Conservation (phyloP, 2,797 vertebrate genomes). For the Oryzias sinensis region DNA sequence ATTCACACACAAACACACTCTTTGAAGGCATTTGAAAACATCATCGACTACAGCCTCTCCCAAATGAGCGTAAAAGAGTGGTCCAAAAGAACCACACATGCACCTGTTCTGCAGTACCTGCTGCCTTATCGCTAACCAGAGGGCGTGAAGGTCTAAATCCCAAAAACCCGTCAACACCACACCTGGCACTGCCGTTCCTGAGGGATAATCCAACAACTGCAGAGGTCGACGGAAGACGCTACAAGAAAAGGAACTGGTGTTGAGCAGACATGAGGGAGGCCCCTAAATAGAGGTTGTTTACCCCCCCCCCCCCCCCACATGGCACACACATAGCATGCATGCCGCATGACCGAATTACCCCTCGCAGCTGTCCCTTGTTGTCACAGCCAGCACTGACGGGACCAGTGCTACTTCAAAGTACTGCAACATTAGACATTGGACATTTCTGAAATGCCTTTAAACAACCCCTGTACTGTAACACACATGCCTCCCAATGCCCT, state of each 20-base stretch:
- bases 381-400: constrained; percentile 61
- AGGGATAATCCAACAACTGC: constrained; percentile 24
- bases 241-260: constrained; percentile 15
- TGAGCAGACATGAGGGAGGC: constrained; percentile 34
- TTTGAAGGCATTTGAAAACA: no score
- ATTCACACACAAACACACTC: no score
- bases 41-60: no score
- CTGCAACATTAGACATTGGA: constrained; percentile 48
- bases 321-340: constrained; percentile 37
- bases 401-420: constrained; percentile 37
- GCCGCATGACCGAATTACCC: constrained; percentile 60
- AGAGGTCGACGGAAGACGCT: neutral
- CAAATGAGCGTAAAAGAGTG: no score
- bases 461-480: constrained; percentile 22
- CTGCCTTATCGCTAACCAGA: neutral
- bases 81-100: neutral
- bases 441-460: constrained; percentile 43
- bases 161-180: neutral
- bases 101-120: constrained; percentile 11
- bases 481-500: neutral
- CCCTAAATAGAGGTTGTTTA: constrained; percentile 61
- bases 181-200: constrained; percentile 19
- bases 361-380: constrained; percentile 66
- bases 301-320: constrained; percentile 34
- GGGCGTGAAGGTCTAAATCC: neutral